phyloP scores from a whole-genome alignment of 2,113 vertebrate species.

The Sceloporus tristichus region DNA sequence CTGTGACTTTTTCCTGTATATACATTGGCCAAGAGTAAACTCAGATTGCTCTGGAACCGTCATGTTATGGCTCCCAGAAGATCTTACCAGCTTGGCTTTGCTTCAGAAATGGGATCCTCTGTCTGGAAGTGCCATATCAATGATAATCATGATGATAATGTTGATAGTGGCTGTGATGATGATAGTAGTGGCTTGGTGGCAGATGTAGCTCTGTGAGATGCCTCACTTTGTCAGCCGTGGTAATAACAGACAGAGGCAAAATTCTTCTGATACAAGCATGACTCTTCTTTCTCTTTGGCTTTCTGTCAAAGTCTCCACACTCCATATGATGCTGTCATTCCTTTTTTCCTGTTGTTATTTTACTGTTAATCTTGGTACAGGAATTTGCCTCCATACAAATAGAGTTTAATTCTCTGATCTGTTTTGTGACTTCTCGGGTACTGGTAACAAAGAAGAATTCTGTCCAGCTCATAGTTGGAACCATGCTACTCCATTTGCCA shows the following conservation, averaged over 20 bases:
- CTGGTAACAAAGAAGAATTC: constrained; percentile 28
- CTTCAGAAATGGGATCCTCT: constrained; percentile 63
- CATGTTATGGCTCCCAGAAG: constrained; percentile 75
- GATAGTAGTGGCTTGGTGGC: constrained; percentile 38
- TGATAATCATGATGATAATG: constrained; percentile 76
- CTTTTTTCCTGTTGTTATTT: constrained; percentile 13
- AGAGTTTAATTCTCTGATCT: constrained; percentile 27
- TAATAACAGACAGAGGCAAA: constrained; percentile 52
- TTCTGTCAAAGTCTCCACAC: background rate
- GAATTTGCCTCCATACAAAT: background rate
- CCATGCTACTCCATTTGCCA: background rate
- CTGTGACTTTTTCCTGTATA: constrained; percentile 38
- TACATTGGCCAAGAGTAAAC: constrained; percentile 75
- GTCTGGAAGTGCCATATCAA: constrained; percentile 71
- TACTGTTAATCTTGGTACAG: constrained; percentile 15
- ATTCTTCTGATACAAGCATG: background rate
- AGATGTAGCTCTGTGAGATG: constrained; percentile 48
- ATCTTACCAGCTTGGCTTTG: constrained; percentile 74
- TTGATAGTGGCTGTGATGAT: constrained; percentile 58
- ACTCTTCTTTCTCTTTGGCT: background rate
- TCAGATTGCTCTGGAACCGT: constrained; percentile 65
- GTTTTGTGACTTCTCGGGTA: constrained; percentile 41
- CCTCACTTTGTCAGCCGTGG: constrained; percentile 60
- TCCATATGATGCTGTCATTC: background rate
- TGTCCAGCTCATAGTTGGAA: constrained; percentile 15